Conservation (phyloP, 2,888 invertebrate genomes). For the Calameuta filiformis region DNA sequence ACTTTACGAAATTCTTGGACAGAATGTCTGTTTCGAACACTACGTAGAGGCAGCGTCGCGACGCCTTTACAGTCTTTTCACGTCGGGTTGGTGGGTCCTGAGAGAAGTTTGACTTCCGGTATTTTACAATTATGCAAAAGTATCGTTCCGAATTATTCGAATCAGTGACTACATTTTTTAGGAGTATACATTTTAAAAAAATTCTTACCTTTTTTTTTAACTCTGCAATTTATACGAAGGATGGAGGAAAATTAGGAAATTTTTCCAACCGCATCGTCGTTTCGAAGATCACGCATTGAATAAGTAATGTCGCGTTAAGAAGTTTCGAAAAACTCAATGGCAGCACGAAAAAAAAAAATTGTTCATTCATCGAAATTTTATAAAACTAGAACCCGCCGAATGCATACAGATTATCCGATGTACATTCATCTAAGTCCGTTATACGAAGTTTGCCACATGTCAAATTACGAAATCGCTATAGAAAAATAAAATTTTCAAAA, state of each 20-base stretch:
- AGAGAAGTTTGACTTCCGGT: not conserved
- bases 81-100: no score
- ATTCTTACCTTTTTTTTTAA: not conserved
- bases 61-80: not conserved
- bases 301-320: not conserved
- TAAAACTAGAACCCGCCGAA: not conserved
- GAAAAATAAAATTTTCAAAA: not conserved
- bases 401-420: not conserved
- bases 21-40: not conserved
- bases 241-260: not conserved
- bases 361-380: not conserved
- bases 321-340: not conserved
- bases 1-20: not conserved
- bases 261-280: no score
- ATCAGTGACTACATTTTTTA: not conserved
- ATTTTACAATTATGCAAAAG: not conserved
- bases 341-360: not conserved
- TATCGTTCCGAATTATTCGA: not conserved
- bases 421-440: no score
- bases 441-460: not conserved
- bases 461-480: not conserved
- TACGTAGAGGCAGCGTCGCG: not conserved
- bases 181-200: not conserved
- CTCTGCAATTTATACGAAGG: not conserved
- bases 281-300: not conserved